Base-by-base conservation (phyloP, 2,113 vertebrate genomes). In the Nannospalax galili region DNA sequence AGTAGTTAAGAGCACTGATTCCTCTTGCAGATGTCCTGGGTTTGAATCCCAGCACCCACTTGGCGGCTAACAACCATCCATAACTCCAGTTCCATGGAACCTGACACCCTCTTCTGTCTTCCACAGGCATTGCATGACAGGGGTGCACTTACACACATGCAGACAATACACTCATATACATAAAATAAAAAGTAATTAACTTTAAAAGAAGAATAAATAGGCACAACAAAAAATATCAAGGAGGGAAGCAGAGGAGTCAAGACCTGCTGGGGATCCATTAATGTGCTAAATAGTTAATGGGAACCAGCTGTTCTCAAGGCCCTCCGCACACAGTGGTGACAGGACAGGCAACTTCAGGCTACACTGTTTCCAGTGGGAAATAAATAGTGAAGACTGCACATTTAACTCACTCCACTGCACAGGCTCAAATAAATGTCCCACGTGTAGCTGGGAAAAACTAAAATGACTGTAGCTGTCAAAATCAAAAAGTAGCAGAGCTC, bases 201-300 rank as follows among this genome's bases (percentile, higher is more conserved):
- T n/a, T n/a, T n/a, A n/a, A n/a, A n/a, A n/a, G n/a, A n/a, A n/a
- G n/a, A n/a, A n/a, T n/a, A n/a, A n/a, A n/a, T n/a, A n/a, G n/a
- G n/a, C n/a, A n/a, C n/a, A n/a, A n/a, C n/a, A n/a, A n/a, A n/a
- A n/a, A 91, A 75, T 30, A 56, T 48, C 24, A 58, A 74, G 75
- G 35, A 87, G 32, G 87, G 30, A 62, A n/a, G n/a, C n/a, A n/a
- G n/a, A n/a, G n/a, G n/a, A 35, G 35, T 65, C 70, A 92, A 14
- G 15, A 15, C 32, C 26, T 58, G 24, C 4, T 84, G 58, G 77
- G 0, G n/a, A 79, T 74, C 79, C 28, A 73, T 52, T 91, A 42
- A 80, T 72, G 82, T 28, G 10, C 42, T 90, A 42, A 91, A 56
- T n/a, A 78, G 62, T 93, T 89, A 86, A 90, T 15, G 52, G 45